phyloP scores from a whole-genome alignment of 2,113 vertebrate species.

The Genyomyrus donnyi region DNA sequence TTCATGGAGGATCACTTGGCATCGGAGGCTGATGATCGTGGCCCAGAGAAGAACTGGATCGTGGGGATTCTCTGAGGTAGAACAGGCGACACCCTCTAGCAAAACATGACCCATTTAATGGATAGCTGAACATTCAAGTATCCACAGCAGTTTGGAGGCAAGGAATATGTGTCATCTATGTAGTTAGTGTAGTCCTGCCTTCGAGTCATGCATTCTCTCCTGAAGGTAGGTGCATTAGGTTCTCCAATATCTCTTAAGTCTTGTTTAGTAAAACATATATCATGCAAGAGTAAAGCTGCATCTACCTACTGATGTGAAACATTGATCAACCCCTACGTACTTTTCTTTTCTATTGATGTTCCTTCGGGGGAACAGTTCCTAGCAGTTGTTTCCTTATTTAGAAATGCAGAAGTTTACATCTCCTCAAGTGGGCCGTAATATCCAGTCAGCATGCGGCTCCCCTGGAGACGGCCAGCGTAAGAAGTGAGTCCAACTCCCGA shows the following conservation, averaged over 20 bases:
- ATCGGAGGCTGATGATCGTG: background rate
- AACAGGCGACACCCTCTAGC: background rate
- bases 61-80: background rate
- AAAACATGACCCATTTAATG: conserved; percentile 16
- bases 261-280: background rate
- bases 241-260: background rate
- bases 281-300: background rate
- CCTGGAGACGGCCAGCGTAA: background rate
- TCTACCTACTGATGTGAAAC: background rate
- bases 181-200: background rate
- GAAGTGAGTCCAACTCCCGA: conserved; percentile 12
- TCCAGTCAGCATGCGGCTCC: background rate
- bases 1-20: background rate
- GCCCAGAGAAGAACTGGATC: background rate
- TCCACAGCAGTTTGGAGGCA: conserved; percentile 7
- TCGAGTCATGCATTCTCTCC: background rate
- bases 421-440: conserved; percentile 12
- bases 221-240: background rate
- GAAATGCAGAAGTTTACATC: conserved; percentile 33
- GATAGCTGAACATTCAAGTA: conserved; percentile 29
- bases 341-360: background rate
- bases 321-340: background rate
- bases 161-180: background rate
- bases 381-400: conserved; percentile 13
- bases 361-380: background rate